Evolutionary conservation across 2,797 vertebrate genomes (phyloP).

Genomic region (Somateria mollissima): DNA sequence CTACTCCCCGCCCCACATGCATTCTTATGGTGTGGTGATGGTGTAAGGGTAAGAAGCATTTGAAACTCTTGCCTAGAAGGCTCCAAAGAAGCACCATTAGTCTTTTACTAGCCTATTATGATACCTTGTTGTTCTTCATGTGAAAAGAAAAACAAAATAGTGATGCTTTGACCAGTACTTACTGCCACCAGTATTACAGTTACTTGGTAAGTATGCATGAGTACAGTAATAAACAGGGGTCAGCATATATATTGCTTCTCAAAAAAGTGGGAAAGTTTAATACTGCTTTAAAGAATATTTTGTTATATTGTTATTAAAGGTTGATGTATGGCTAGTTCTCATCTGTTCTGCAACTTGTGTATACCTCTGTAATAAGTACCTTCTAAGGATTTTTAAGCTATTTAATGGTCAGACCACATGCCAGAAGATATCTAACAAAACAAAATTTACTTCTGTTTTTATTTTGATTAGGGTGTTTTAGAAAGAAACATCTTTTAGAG

Average conservation of each 20-base stretch:
- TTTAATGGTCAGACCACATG: not conserved
- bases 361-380: not conserved
- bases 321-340: conserved; percentile 12
- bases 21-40: not conserved
- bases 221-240: not conserved
- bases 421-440: not conserved
- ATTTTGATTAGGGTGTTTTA: not conserved
- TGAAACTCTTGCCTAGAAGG: not conserved
- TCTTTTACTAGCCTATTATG: not conserved
- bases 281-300: conserved; percentile 23
- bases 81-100: not conserved
- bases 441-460: not conserved
- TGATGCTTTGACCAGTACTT: not conserved
- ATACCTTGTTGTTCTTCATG: not conserved
- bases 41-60: not conserved
- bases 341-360: not conserved
- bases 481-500: not conserved
- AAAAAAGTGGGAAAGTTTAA: conserved; percentile 17
- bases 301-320: conserved; percentile 41
- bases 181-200: not conserved
- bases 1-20: not conserved
- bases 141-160: not conserved
- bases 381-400: not conserved
- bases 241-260: not conserved
- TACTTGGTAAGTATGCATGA: conserved; percentile 21